Percentiles rank a stretch among this genome's conserved stretches.
Conservation (phyloP, 2,113 vertebrate species). For the Anarrhichthys ocellatus region DNA sequence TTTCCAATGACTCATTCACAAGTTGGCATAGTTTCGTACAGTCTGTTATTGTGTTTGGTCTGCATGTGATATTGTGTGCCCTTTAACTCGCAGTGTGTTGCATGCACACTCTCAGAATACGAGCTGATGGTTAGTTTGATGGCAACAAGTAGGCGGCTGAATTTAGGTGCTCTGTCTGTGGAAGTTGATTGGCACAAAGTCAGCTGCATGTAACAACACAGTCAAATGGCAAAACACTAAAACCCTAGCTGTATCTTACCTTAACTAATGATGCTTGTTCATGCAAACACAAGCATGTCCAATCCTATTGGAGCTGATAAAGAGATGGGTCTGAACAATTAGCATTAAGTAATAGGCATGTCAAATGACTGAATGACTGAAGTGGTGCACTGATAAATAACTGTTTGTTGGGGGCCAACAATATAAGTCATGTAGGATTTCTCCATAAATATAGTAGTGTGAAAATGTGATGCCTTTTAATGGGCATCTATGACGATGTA, state of each 20-base stretch:
- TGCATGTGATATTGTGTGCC: slow-evolving; percentile 57
- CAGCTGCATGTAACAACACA: slow-evolving; percentile 55
- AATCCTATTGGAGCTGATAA: slow-evolving; percentile 24
- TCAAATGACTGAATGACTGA: slow-evolving; percentile 11
- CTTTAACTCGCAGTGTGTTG: slow-evolving; percentile 49
- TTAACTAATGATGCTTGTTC: slow-evolving; percentile 42
- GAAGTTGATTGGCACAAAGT: slow-evolving; percentile 34
- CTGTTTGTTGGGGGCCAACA: background rate
- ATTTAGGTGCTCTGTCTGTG: slow-evolving; percentile 41
- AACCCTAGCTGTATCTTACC: slow-evolving; percentile 2
- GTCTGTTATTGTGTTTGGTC: slow-evolving; percentile 60
- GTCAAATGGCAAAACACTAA: slow-evolving; percentile 43
- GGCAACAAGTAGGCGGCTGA: slow-evolving; percentile 11
- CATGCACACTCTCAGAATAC: slow-evolving; percentile 45
- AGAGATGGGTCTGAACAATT: slow-evolving; percentile 31
- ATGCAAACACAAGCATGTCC: slow-evolving; percentile 45
- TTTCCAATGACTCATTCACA: slow-evolving; percentile 55
- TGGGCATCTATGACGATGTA: background rate
- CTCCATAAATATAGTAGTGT: background rate
- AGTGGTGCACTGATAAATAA: background rate
- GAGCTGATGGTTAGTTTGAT: background rate
- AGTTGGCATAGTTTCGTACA: slow-evolving; percentile 50
- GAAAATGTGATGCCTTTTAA: background rate
- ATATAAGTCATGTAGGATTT: background rate
- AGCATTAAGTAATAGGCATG: slow-evolving; percentile 38